Percentiles rank a stretch among this genome's conserved stretches.
These are phyloP conservation scores for Helicolenus hilgendorfi DNA, from an alignment of 2,797 vertebrate species.

Conservation along the genomic window DNA sequence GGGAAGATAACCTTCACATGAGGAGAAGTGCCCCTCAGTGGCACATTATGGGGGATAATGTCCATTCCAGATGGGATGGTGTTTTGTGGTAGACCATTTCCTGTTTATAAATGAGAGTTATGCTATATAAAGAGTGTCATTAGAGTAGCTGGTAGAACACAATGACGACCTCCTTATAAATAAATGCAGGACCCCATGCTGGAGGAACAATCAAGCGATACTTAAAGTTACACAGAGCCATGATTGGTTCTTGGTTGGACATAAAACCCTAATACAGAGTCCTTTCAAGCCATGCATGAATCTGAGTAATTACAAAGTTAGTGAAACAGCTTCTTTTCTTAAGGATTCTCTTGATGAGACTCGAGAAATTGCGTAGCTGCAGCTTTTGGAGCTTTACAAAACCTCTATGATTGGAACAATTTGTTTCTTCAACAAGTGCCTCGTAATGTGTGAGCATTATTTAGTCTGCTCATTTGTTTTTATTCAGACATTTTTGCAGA, in stretches of 20 bases:
- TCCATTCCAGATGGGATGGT: constrained; percentile 85
- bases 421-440: not conserved
- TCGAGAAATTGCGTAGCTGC: not conserved
- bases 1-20: constrained; percentile 87
- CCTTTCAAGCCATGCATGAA: not conserved
- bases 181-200: constrained; percentile 34
- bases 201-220: not conserved
- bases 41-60: constrained; percentile 81
- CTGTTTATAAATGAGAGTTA: constrained; percentile 78
- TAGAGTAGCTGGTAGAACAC: constrained; percentile 53
- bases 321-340: not conserved
- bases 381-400: not conserved
- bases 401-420: not conserved
- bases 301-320: constrained; percentile 1
- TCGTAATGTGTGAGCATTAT: not conserved
- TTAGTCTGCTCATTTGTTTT: constrained; percentile 8
- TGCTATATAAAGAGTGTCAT: constrained; percentile 63
- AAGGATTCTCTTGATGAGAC: not conserved
- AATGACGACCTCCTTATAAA: constrained; percentile 46
- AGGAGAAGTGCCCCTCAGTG: constrained; percentile 81
- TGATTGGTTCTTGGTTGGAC: constrained; percentile 7
- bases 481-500: not conserved
- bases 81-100: constrained; percentile 65
- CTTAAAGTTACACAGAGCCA: not conserved
- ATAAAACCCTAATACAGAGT: not conserved